phyloP scores from a whole-genome alignment of 2,113 vertebrate genomes.

The Cygnus atratus region DNA sequence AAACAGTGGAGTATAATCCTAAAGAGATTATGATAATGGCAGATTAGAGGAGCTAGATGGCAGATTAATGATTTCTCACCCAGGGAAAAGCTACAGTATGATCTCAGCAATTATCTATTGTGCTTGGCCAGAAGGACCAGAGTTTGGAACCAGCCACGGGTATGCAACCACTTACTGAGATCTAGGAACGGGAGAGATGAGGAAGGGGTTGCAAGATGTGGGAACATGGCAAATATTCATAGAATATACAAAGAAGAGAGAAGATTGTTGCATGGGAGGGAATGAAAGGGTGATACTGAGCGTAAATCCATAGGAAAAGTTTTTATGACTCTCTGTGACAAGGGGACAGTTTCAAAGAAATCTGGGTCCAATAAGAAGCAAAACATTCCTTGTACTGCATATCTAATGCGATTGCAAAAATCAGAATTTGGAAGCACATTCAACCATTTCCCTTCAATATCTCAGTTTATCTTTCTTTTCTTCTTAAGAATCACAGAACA shows the following conservation, averaged over 20 bases:
- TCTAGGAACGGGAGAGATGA: neutral
- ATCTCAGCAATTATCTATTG: neutral
- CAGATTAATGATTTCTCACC: neutral
- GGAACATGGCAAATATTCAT: neutral
- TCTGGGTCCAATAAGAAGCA: neutral
- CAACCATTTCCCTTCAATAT: neutral
- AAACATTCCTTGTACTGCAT: neutral
- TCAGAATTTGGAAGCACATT: neutral
- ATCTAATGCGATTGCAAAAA: neutral
- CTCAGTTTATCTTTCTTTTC: conserved; percentile 8
- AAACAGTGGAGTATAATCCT: neutral
- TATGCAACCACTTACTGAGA: neutral
- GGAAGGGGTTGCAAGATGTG: neutral
- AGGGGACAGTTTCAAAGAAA: neutral
- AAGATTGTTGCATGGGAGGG: neutral
- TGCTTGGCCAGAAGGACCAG: neutral
- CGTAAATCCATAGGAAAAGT: neutral
- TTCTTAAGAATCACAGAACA: conserved; percentile 23
- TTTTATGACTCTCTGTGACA: neutral
- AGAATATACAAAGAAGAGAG: neutral
- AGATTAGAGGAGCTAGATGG: neutral
- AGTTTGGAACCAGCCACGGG: neutral
- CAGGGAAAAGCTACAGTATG: neutral
- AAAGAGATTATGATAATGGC: neutral
- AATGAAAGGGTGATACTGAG: neutral